Evolutionary conservation across 2,797 vertebrate species (phyloP), one percentile per base, ranked within the genome.

Genomic region (Micrastur ruficollis): DNA sequence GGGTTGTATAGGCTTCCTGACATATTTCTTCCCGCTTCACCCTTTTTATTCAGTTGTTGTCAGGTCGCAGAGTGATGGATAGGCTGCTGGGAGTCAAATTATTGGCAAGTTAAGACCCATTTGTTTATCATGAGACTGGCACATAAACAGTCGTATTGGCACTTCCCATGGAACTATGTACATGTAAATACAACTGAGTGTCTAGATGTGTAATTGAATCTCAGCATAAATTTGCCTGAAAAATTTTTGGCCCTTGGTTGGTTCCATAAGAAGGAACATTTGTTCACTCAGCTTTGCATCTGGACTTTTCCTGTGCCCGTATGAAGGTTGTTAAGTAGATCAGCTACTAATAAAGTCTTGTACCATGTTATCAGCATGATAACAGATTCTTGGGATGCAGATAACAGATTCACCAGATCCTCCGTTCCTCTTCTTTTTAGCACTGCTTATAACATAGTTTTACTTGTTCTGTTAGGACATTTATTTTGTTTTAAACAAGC

Each of bases 361-460:
- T 23, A 32, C 36, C 4, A 1, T 1, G 0, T 18, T 67, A 58
- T 14, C 19, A 71, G 6, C 8, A 6, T n/a, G n/a, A n/a, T n/a
- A n/a, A n/a, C n/a, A n/a, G n/a, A n/a, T n/a, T n/a, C n/a, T n/a
- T n/a, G n/a, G n/a, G n/a, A n/a, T n/a, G n/a, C n/a, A n/a, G n/a
- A n/a, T n/a, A n/a, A n/a, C n/a, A n/a, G n/a, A n/a, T n/a, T 67
- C 52, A 67, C 14, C 42, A 70, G 9, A 29, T 68, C 29, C 22
- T 62, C 19, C 2, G 1, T 47, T 66, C 9, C 19, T 44, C 5
- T 2, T 63, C 25, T 53, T 56, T 50, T 71, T 65, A 36, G 10
- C 27, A 27, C 32, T 80, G 36, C 19, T 61, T 38, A 23, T 62
- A 59, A n/a, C 14, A 17, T 5, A 61, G 19, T 15, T 78, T 50